Percentiles rank a stretch among this genome's conserved stretches.
Conservation (phyloP, 2,888 invertebrate species). For the Harpalus rufipes region DNA sequence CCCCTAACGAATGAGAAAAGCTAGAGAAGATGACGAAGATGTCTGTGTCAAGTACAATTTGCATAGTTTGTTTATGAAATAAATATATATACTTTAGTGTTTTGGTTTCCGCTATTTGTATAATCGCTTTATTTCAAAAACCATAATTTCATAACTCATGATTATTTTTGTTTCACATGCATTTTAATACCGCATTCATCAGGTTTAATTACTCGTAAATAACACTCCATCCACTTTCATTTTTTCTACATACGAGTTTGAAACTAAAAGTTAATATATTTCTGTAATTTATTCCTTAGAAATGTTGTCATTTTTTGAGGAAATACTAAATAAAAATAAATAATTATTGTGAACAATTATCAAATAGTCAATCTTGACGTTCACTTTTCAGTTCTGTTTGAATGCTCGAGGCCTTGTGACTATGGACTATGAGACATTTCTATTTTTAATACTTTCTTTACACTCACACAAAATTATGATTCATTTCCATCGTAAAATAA, state of each 20-base stretch:
- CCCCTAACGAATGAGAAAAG: too few relatives aligned
- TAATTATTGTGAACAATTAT: too few relatives aligned
- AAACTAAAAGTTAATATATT: constrained; percentile 1
- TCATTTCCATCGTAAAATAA: background rate
- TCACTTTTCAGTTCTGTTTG: background rate
- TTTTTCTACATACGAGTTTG: background rate
- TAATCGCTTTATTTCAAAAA: too few relatives aligned
- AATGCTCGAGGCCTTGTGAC: background rate
- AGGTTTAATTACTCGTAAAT: constrained; percentile 15
- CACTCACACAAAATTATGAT: background rate
- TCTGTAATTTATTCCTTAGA: background rate
- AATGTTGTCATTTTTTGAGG: too few relatives aligned
- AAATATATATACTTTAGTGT: too few relatives aligned
- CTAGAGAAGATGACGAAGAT: too few relatives aligned
- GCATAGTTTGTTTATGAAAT: too few relatives aligned
- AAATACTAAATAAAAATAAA: too few relatives aligned
- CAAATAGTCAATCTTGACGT: background rate
- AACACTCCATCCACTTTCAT: constrained; percentile 3
- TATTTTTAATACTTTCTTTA: constrained; percentile 4
- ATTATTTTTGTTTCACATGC: background rate
- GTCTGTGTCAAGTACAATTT: too few relatives aligned
- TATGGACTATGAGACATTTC: background rate
- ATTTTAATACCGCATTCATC: background rate
- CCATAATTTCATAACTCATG: background rate
- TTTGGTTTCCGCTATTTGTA: too few relatives aligned